Evolutionary conservation across 2,888 invertebrate species (phyloP).

Genomic region (Idaea biselata): DNA sequence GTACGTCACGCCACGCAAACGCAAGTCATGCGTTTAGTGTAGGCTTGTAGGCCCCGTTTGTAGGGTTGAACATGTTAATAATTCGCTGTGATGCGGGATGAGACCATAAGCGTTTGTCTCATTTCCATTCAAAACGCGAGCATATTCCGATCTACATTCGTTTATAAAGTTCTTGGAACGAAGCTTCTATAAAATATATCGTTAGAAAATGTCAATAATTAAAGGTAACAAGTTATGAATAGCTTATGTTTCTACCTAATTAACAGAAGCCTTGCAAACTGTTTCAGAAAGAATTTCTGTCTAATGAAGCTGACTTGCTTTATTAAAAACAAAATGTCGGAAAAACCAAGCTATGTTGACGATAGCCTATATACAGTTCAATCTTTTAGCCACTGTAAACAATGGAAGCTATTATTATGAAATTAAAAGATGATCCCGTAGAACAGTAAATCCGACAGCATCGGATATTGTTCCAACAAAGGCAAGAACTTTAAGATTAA

Average conservation of each 20-base stretch:
- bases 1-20: no score
- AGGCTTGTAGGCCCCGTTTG: no score
- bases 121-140: background rate
- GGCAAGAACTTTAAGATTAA: conserved; percentile 62
- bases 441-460: background rate
- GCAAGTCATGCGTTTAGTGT: no score
- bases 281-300: background rate
- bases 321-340: background rate
- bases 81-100: background rate
- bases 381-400: background rate
- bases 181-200: no score
- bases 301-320: conserved; percentile 1
- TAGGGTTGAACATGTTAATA: no score
- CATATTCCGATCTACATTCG: background rate
- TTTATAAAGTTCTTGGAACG: no score
- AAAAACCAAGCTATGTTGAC: background rate
- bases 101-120: background rate
- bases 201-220: background rate
- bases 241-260: background rate
- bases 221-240: background rate
- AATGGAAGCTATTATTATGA: background rate
- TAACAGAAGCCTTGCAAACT: background rate
- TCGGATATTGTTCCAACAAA: conserved; percentile 35
- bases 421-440: background rate
- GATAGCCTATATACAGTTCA: background rate